Evolutionary conservation across 2,888 invertebrate species (phyloP).

Genomic region (Amphiduros pacificus): DNA sequence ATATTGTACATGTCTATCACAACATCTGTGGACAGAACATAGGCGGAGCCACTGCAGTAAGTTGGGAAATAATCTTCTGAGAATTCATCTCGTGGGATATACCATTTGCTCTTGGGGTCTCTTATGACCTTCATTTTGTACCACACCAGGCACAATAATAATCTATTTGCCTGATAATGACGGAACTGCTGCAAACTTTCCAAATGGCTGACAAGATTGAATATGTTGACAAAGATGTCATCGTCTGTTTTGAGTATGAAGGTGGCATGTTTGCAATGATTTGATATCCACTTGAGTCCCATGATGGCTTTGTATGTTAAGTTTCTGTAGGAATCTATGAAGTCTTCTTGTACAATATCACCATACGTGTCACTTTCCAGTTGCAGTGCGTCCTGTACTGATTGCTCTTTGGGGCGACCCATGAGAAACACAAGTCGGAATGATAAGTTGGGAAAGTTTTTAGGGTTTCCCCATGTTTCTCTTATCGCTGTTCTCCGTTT

Average conservation of each 20-base stretch:
- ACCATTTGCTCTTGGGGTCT: constrained; percentile 60
- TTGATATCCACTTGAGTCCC: constrained; percentile 58
- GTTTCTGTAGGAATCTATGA: constrained; percentile 60
- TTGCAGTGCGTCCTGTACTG: constrained; percentile 39
- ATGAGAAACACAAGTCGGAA: constrained; percentile 52
- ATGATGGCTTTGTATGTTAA: constrained; percentile 61
- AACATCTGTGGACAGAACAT: constrained; percentile 68
- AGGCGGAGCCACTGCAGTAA: constrained; percentile 62
- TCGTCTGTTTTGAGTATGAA: constrained; percentile 61
- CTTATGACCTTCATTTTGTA: constrained; percentile 58
- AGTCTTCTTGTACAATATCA: constrained; percentile 57
- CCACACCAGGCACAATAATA: constrained; percentile 58
- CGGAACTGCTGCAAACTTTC: not conserved
- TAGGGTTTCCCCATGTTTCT: constrained; percentile 52
- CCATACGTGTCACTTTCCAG: constrained; percentile 50
- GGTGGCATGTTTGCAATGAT: constrained; percentile 49
- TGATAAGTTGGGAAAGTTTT: constrained; percentile 33
- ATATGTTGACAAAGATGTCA: constrained; percentile 61
- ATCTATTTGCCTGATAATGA: constrained; percentile 8
- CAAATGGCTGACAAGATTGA: constrained; percentile 52
- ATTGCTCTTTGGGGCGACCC: constrained; percentile 38
- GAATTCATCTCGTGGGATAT: constrained; percentile 57
- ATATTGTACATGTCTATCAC: constrained; percentile 66
- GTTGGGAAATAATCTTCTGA: constrained; percentile 55
- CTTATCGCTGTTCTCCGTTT: constrained; percentile 49